phyloP scores from a whole-genome alignment of 2,888 invertebrate genomes.

The Galeopsomyia nigrocyanea region DNA sequence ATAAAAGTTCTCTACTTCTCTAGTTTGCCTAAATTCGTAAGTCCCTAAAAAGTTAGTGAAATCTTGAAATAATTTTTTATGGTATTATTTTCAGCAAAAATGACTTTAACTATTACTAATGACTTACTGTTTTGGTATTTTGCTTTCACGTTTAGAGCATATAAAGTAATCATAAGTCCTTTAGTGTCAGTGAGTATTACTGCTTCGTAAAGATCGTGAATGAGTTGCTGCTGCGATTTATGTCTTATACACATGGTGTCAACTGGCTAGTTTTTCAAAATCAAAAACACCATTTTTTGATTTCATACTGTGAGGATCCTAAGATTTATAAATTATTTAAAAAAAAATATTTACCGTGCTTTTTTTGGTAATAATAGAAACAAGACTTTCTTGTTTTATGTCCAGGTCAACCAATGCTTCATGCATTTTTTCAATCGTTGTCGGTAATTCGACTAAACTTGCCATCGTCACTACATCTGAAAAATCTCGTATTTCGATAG shows the following conservation, averaged over 20 bases:
- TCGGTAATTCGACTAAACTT: constrained; percentile 3
- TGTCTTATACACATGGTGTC: constrained; percentile 26
- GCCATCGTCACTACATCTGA: background rate
- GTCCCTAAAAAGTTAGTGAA: background rate
- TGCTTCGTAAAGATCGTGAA: constrained; percentile 4
- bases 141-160: constrained; percentile 11
- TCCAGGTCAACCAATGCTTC: background rate
- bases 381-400: background rate
- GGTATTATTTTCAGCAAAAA: too few relatives aligned
- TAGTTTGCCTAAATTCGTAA: constrained; percentile 17
- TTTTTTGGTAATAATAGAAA: constrained; percentile 1
- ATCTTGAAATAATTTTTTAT: background rate
- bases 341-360: background rate
- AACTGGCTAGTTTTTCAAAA: constrained; percentile 3
- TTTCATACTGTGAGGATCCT: too few relatives aligned
- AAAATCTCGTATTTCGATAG: constrained; percentile 1
- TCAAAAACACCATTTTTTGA: too few relatives aligned
- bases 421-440: constrained; percentile 13
- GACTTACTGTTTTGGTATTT: constrained; percentile 14
- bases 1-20: constrained; percentile 1
- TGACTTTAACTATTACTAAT: background rate
- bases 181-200: constrained; percentile 12
- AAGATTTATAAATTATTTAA: too few relatives aligned
- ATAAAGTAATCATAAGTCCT: constrained; percentile 17
- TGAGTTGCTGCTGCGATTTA: constrained; percentile 25